These are phyloP conservation scores for Polyommatus icarus DNA, from an alignment of 2,888 invertebrate species.

Conservation along the genomic window DNA sequence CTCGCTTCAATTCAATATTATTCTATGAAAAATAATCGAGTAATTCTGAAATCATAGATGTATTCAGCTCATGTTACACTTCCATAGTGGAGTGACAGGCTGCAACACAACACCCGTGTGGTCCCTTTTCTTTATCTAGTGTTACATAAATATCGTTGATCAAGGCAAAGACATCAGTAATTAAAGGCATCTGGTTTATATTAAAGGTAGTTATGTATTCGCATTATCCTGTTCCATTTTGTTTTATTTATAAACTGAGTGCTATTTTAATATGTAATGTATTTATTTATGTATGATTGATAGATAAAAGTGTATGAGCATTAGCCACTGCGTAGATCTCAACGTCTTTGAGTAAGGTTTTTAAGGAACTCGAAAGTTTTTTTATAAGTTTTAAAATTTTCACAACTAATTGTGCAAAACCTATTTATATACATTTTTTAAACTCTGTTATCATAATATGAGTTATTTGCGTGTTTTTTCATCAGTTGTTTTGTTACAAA, in stretches of 20 bases:
- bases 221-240: conserved; percentile 19
- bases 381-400: background rate
- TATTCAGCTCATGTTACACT: background rate
- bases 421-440: too few species aligned
- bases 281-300: conserved; percentile 13
- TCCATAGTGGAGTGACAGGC: conserved; percentile 4
- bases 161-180: conserved; percentile 24
- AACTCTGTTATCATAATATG: background rate
- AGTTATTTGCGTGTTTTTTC: background rate
- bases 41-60: background rate
- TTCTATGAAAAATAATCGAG: background rate
- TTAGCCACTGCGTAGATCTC: background rate
- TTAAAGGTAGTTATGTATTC: conserved; percentile 13
- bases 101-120: conserved; percentile 18
- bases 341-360: background rate
- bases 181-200: conserved; percentile 28
- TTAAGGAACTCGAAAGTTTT: background rate
- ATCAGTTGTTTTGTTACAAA: background rate
- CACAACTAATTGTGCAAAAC: background rate
- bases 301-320: background rate
- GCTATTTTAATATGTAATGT: conserved; percentile 23
- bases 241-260: conserved; percentile 29
- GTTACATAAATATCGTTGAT: conserved; percentile 9
- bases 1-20: background rate
- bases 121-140: conserved; percentile 16